phyloP scores from a whole-genome alignment of 2,888 invertebrate species.

The Drosophila acutilabella region DNA sequence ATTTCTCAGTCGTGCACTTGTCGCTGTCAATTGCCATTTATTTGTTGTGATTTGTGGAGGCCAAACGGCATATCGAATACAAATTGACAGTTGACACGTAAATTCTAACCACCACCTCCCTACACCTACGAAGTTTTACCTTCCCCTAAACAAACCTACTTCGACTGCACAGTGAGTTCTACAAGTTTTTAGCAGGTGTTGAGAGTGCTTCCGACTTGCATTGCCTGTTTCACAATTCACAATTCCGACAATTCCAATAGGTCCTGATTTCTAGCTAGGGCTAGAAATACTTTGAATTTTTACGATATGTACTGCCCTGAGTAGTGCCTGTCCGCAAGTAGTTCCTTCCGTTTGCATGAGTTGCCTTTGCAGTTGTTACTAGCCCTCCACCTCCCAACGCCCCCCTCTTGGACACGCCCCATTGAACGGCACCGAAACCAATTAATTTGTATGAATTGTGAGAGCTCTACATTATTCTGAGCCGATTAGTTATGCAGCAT shows the following conservation, averaged over 20 bases:
- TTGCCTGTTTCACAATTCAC: conserved; percentile 50
- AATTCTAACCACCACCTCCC: conserved; percentile 8
- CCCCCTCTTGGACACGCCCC: conserved; percentile 36
- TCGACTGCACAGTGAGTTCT: conserved; percentile 20
- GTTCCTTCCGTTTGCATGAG: conserved; percentile 78
- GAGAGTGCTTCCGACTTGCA: conserved; percentile 71
- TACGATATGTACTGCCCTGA: not conserved
- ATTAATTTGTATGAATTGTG: conserved; percentile 77
- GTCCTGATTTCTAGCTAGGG: conserved; percentile 6
- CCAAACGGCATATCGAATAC: conserved; percentile 58
- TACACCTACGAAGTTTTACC: too few species aligned
- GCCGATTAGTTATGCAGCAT: conserved; percentile 64
- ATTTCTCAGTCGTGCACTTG: conserved; percentile 56
- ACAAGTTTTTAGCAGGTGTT: conserved; percentile 67
- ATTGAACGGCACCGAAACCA: conserved; percentile 72
- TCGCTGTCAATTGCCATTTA: conserved; percentile 77
- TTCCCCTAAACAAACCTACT: not conserved
- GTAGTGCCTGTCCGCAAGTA: conserved; percentile 66
- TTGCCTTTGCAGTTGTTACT: conserved; percentile 28
- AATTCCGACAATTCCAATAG: conserved; percentile 27
- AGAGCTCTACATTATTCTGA: conserved; percentile 67
- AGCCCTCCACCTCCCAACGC: conserved; percentile 1
- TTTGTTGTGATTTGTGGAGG: conserved; percentile 70
- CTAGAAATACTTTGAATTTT: too few species aligned
- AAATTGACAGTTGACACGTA: conserved; percentile 77